Base-by-base conservation (phyloP, 2,797 vertebrate species). In the Podargus strigoides region DNA sequence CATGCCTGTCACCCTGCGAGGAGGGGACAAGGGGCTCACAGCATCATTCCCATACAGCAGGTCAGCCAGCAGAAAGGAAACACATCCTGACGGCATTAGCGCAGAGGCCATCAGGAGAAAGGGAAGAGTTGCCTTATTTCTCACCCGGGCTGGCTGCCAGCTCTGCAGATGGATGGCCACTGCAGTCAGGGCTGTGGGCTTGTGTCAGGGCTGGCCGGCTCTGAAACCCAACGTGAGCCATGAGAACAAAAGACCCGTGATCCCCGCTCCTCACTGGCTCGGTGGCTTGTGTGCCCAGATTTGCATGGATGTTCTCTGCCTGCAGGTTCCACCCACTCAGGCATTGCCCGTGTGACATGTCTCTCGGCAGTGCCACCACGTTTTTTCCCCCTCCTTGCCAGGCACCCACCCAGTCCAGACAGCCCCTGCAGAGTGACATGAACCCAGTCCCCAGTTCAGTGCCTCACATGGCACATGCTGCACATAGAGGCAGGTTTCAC, bases 401-500 rank as follows among this genome's bases (percentile, higher is more conserved):
- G 18, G 23, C 60, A 41, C 7, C 11, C 3, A 17, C 59, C 0
- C 3, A 89, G 85, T 66, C 64, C 49, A 39, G 87, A 39, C 73
- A 73, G 53, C 34, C 37, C 55, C 59, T 28, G 1, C 10, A 3
- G 87, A 94, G 60, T 5, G 3, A 9, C 41, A 49, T 0, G 0
- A 92, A 77, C 60, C 55, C 32, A n/a, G 59, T 69, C 76, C 82
- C 46, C 2, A 74, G 34, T 62, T 19, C 42, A 58, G 86, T 12
- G 2, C 39, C 39, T 85, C 16, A 2, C 4, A 0, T 63, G 6
- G 2, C 66, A 20, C 2, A 0, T 0, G 0, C 79, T 82, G 77
- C 89, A 68, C 52, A 6, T 6, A 32, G 55, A 91, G 81, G 56
- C 32, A 32, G 47, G 44, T 90, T 93, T 91, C 60, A 2, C 36